Base-by-base conservation (phyloP, 1,140 invertebrate species). In the Zaprionus gabonicus region DNA sequence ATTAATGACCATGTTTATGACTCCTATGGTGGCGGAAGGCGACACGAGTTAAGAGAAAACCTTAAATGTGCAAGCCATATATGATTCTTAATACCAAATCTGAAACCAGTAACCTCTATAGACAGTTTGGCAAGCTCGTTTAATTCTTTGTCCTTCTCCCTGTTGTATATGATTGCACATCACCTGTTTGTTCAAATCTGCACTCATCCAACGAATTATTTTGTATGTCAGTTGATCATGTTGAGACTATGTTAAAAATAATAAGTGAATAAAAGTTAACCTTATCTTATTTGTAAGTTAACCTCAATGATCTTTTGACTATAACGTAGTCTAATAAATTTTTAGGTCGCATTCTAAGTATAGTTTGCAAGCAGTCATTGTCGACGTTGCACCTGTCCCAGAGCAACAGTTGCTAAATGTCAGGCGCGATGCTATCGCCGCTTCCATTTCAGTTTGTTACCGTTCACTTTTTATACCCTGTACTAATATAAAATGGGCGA, bases 231-330 rank as follows among this genome's bases (percentile, higher is more conserved):
- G 9, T 46, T 46, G n/a, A 46, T 46, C 41, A 46, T 46, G 41
- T 46, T 17, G 1, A 7, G n/a, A 6, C 15, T 44, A 44, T 17
- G n/a, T n/a, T 44, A 6, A n/a, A 46, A 46, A 46, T 46, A 17
- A 17, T 46, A 46, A 46, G n/a, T 46, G 17, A 46, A 46, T 17
- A 46, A 46, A 46, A 17, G n/a, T 38, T 15, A 38, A 38, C 12
- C 12, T 46, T 46, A 46, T 46, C 49, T 69, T 46, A 74, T 69
- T 74, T 51, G 28, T 55, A 49, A 68, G 73, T 46, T 78, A 74
- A 86, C 80, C 80, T 86, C 77, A 80, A 80, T 84, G 72, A 80
- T 86, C 88, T 83, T 67, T 70, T 90, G 85, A 81, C 81, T 81
- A 90, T 88, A 25, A 25, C 53, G 78, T 84, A 59, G 57, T 56